phyloP scores from a whole-genome alignment of 2,797 vertebrate genomes.

The Chelidonichthys spinosus region DNA sequence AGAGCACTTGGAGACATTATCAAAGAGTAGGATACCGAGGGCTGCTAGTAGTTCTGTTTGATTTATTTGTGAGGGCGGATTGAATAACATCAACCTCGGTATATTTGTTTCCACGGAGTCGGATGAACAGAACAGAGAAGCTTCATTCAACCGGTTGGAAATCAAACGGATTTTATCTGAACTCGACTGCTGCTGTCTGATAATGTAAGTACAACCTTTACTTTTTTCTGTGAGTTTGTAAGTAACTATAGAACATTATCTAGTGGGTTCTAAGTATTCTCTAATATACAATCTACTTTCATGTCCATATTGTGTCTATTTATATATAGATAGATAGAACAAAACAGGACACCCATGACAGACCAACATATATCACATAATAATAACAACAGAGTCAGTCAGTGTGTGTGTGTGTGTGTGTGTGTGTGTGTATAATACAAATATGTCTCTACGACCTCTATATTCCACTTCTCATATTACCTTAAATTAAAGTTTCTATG shows the following conservation, averaged over 20 bases:
- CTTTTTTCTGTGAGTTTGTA: neutral
- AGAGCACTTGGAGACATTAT: slow-evolving; percentile 28
- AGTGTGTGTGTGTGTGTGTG: too few relatives aligned
- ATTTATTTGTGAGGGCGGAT: neutral
- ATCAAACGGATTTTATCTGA: neutral
- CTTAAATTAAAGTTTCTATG: neutral
- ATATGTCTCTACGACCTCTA: neutral
- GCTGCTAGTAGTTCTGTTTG: neutral
- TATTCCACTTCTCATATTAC: too few relatives aligned
- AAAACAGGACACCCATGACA: too few relatives aligned
- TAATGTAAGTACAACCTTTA: slow-evolving; percentile 56
- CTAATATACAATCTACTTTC: neutral
- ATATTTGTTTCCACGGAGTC: neutral
- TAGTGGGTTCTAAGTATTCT: neutral
- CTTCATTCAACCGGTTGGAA: slow-evolving; percentile 2
- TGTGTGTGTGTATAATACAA: neutral
- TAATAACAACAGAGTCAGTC: too few relatives aligned
- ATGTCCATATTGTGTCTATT: neutral
- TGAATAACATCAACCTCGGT: neutral
- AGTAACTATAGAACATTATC: neutral
- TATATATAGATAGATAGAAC: too few relatives aligned
- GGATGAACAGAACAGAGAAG: neutral
- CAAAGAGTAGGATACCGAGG: neutral
- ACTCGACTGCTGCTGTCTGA: slow-evolving; percentile 5
- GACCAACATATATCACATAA: too few relatives aligned